phyloP scores from a whole-genome alignment of 2,113 vertebrate species.

The Cyprinodon tularosa region DNA sequence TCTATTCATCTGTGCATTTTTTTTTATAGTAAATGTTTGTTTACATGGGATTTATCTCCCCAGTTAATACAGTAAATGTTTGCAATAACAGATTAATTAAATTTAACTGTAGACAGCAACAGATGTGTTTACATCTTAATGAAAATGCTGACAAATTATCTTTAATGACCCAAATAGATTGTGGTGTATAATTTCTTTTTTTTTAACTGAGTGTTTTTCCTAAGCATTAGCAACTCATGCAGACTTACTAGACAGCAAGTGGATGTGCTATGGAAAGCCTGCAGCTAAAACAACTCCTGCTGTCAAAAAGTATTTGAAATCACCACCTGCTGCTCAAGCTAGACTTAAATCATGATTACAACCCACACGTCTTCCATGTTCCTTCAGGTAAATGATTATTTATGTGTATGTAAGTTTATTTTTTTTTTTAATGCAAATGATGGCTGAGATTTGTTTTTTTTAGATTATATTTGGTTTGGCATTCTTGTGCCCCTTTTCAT shows the following conservation, averaged over 20 bases:
- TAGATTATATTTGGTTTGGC: not conserved
- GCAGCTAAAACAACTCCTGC: slow-evolving; percentile 41
- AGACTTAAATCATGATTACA: slow-evolving; percentile 10
- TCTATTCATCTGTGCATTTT: not conserved
- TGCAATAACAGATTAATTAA: too few species aligned
- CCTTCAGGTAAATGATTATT: slow-evolving; percentile 2
- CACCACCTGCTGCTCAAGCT: slow-evolving; percentile 23
- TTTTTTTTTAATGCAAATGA: not conserved
- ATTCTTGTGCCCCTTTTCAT: not conserved
- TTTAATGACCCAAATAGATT: not conserved
- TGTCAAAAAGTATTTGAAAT: slow-evolving; percentile 38
- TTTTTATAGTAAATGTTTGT: not conserved
- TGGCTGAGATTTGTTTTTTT: not conserved
- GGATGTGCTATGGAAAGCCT: slow-evolving; percentile 15
- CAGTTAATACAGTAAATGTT: not conserved
- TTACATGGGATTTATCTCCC: not conserved
- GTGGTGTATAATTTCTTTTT: not conserved
- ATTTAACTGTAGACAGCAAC: not conserved
- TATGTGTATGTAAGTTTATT: not conserved
- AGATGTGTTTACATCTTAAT: not conserved
- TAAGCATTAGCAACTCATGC: slow-evolving; percentile 14
- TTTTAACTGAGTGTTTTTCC: slow-evolving; percentile 1
- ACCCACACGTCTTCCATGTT: not conserved
- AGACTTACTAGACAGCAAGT: not conserved
- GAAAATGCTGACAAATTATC: not conserved